A percentile compares a stretch with the other conserved stretches of the same genome.
phyloP scores from a whole-genome alignment of 2,113 vertebrate species.

The Apteryx mantelli region DNA sequence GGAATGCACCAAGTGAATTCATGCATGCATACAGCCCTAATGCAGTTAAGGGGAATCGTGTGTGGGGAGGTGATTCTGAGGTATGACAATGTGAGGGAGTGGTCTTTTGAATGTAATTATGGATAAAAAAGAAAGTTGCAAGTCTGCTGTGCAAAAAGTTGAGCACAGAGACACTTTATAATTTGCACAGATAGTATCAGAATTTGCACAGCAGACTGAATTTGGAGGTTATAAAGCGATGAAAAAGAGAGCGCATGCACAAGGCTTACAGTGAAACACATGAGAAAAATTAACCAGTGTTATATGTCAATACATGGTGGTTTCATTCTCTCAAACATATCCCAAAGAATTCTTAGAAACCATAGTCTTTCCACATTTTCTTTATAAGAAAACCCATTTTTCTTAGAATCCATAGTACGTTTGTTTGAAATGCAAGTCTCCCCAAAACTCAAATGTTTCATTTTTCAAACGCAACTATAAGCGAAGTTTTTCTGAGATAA shows the following conservation, averaged over 20 bases:
- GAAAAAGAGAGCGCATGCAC: neutral
- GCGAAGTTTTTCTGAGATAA: neutral
- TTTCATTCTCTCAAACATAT: neutral
- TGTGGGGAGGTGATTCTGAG: neutral
- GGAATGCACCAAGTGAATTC: neutral
- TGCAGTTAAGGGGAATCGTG: neutral
- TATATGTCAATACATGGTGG: fast-evolving
- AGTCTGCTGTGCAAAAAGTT: neutral
- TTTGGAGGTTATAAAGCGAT: neutral
- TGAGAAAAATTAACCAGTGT: neutral
- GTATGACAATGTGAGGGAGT: neutral
- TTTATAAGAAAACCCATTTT: neutral
- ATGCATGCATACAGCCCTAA: neutral
- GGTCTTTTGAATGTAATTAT: neutral
- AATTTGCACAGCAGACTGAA: neutral
- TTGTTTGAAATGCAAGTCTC: neutral
- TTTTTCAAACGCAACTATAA: neutral
- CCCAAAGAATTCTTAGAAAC: neutral
- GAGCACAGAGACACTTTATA: neutral
- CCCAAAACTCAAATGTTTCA: neutral
- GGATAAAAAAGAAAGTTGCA: neutral
- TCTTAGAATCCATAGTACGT: neutral
- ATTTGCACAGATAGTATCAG: neutral
- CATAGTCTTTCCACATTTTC: neutral
- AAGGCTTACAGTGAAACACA: neutral